Conservation (phyloP, 2,113 vertebrate species). For the Sceloporus undulatus region DNA sequence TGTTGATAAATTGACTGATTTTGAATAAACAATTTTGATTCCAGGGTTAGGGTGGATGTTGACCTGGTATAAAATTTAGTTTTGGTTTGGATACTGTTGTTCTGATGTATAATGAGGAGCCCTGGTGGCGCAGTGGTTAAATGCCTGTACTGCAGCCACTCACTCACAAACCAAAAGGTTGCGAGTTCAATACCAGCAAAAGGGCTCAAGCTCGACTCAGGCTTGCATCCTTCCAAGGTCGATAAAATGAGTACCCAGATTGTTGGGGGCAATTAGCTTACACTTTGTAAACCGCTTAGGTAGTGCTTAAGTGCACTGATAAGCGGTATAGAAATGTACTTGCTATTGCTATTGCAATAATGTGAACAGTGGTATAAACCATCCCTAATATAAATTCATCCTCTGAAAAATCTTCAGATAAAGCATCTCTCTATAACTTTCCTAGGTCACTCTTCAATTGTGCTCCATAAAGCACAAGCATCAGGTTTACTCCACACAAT, state of each 20-base stretch:
- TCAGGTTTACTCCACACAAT: neutral
- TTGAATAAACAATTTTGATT: neutral
- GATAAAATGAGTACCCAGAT: too few relatives aligned
- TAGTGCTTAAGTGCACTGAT: too few relatives aligned
- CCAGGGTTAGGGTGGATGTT: neutral
- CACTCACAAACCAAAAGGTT: too few relatives aligned
- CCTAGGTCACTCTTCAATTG: neutral
- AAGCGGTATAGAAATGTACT: too few relatives aligned
- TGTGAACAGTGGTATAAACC: neutral
- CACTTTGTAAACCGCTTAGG: too few relatives aligned
- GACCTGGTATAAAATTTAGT: neutral
- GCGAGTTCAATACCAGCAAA: too few relatives aligned
- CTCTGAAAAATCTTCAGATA: slow-evolving; percentile 8
- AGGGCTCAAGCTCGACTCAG: too few relatives aligned
- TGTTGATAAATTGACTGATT: neutral
- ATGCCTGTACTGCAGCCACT: too few relatives aligned
- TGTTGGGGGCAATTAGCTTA: too few relatives aligned
- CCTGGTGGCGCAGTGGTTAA: too few relatives aligned
- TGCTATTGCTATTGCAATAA: too few relatives aligned
- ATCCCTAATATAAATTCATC: neutral
- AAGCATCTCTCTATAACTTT: neutral
- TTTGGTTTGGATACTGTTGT: neutral
- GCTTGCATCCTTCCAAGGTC: too few relatives aligned
- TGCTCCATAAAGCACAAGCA: neutral
- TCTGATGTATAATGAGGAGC: neutral